A percentile compares a stretch with the other conserved stretches of the same genome.
phyloP scores from a whole-genome alignment of 2,888 invertebrate species.

The Drosophila limbata region DNA sequence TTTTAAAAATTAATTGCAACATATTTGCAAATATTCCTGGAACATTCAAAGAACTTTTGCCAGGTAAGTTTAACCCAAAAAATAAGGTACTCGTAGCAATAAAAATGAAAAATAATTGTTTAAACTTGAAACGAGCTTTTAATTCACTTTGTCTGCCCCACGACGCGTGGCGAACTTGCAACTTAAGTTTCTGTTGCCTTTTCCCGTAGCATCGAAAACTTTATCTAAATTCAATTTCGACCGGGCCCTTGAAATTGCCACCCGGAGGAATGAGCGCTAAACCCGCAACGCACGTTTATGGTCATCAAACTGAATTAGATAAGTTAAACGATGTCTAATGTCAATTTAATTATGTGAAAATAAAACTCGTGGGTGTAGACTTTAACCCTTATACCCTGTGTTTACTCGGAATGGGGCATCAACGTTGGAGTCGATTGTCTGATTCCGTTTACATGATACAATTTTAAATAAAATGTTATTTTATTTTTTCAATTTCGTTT shows the following conservation, averaged over 20 bases:
- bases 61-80: constrained; percentile 21
- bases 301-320: constrained; percentile 64
- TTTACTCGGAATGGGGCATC: neutral
- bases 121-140: constrained; percentile 54
- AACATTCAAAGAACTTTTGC: constrained; percentile 3
- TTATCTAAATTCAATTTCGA: constrained; percentile 60
- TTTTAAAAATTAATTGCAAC: constrained; percentile 34
- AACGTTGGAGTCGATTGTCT: too few relatives aligned
- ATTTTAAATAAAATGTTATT: too few relatives aligned
- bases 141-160: constrained; percentile 44
- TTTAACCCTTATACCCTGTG: constrained; percentile 1
- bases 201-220: constrained; percentile 36
- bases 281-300: constrained; percentile 42
- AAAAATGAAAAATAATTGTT: constrained; percentile 1
- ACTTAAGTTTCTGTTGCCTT: constrained; percentile 8
- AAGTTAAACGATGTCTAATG: constrained; percentile 72
- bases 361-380: constrained; percentile 26
- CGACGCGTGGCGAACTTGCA: constrained; percentile 5
- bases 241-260: constrained; percentile 29
- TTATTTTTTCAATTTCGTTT: too few relatives aligned
- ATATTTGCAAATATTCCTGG: constrained; percentile 13
- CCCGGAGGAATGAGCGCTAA: constrained; percentile 2
- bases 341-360: constrained; percentile 74
- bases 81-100: neutral
- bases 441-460: too few relatives aligned